A percentile compares a stretch with the other conserved stretches of the same genome.
Conservation (phyloP, 1,140 invertebrate genomes). For the Paramacrobiotus metropolitanus region DNA sequence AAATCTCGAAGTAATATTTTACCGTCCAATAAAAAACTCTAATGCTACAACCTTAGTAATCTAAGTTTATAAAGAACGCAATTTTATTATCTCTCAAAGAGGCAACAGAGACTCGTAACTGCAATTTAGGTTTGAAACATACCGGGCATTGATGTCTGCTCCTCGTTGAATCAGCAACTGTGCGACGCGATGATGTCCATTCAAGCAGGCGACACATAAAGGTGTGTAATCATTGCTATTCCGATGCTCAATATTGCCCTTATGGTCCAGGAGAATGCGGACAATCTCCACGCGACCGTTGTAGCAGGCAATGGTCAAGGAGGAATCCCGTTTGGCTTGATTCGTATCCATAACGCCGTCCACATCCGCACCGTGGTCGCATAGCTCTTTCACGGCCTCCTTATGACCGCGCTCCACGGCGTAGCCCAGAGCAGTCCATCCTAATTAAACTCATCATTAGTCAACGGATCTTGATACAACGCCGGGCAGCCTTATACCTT, state of each 20-base stretch:
- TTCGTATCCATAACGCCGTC: not conserved
- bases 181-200: conserved; percentile 90
- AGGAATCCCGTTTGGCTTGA: conserved; percentile 3
- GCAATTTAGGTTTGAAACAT: no score
- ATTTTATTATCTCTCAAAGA: conserved; percentile 7
- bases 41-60: no score
- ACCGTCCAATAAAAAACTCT: no score
- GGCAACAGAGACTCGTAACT: conserved; percentile 10
- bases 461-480: no score
- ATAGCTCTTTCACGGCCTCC: conserved; percentile 1
- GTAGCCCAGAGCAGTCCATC: not conserved
- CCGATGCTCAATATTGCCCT: conserved; percentile 81
- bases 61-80: no score
- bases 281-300: conserved; percentile 1
- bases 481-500: not conserved
- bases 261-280: conserved; percentile 43
- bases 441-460: no score
- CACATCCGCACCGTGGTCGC: not conserved
- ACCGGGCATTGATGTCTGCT: conserved; percentile 83
- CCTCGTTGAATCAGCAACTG: conserved; percentile 52
- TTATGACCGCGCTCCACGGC: conserved; percentile 1
- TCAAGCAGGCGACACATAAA: conserved; percentile 79
- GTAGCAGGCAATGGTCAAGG: conserved; percentile 1
- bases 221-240: conserved; percentile 99
- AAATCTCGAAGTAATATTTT: no score